Percentiles rank a stretch among this genome's conserved stretches.
Evolutionary conservation across 1,140 invertebrate genomes (phyloP).

Genomic region (Caenorhabditis inopinata): DNA sequence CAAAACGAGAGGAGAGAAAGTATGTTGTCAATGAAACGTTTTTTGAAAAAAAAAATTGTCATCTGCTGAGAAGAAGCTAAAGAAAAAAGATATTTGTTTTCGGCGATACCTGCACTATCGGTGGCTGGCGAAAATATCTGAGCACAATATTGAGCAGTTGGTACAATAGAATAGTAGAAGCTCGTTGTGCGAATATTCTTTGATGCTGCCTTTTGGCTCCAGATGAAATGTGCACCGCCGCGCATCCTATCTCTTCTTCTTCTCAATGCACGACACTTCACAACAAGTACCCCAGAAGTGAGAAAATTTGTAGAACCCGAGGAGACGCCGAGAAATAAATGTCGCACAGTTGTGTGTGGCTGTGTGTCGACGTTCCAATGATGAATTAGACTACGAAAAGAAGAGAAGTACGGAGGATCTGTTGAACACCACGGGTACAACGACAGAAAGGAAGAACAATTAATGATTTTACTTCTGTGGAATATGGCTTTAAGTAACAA

Average conservation of each 20-base stretch:
- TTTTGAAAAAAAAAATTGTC: background rate
- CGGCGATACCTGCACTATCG: too few species aligned
- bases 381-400: slow-evolving; percentile 25
- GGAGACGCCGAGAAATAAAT: background rate
- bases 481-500: too few species aligned
- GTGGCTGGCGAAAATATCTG: background rate
- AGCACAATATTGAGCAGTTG: background rate
- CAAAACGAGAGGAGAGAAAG: too few species aligned
- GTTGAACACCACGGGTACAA: too few species aligned
- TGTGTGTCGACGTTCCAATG: slow-evolving; percentile 14
- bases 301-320: background rate
- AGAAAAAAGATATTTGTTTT: too few species aligned
- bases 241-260: background rate
- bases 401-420: background rate
- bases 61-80: too few species aligned
- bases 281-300: background rate
- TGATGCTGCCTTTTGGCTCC: background rate
- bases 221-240: slow-evolving; percentile 7
- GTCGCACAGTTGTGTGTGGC: background rate
- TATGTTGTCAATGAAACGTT: background rate
- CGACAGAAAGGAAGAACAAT: too few species aligned
- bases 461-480: too few species aligned
- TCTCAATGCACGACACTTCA: background rate
- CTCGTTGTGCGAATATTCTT: slow-evolving; percentile 9
- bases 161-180: background rate